A percentile compares a stretch with the other conserved stretches of the same genome.
Evolutionary conservation across 1,140 invertebrate species (phyloP).

Genomic region (Zaprionus inermis): DNA sequence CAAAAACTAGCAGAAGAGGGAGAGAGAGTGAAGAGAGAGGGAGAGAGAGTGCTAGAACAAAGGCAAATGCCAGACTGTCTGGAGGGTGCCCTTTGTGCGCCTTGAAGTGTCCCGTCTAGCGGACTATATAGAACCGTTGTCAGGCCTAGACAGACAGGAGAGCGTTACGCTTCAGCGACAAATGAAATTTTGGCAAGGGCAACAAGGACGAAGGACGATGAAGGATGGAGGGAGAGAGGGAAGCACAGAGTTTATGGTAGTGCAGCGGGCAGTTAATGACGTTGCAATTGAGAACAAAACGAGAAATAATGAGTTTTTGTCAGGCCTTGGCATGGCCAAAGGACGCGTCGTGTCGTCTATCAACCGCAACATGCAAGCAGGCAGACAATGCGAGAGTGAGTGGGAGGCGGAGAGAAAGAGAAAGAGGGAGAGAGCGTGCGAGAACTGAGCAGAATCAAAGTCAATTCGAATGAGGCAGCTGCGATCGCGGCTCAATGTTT

Average conservation of each 20-base stretch:
- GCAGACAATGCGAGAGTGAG: constrained; percentile 8
- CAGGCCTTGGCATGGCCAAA: constrained; percentile 37
- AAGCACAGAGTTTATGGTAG: constrained; percentile 52
- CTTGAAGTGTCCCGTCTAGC: constrained; percentile 56
- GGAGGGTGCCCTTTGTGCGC: constrained; percentile 58
- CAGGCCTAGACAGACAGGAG: constrained; percentile 39
- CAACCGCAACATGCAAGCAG: constrained; percentile 70
- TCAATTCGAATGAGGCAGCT: constrained; percentile 69
- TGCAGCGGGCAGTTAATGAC: constrained; percentile 71
- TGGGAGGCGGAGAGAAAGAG: neutral
- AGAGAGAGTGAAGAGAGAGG: constrained; percentile 27
- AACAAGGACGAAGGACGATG: constrained; percentile 14
- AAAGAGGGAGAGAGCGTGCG: constrained; percentile 28
- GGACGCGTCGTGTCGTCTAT: constrained; percentile 66
- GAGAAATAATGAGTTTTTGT: constrained; percentile 78
- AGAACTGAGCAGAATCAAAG: constrained; percentile 48
- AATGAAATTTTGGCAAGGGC: constrained; percentile 59
- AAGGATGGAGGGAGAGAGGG: neutral
- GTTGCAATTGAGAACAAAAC: constrained; percentile 81
- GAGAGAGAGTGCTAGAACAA: constrained; percentile 35
- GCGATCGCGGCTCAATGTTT: constrained; percentile 12
- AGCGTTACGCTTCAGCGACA: constrained; percentile 47
- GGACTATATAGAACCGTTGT: constrained; percentile 9
- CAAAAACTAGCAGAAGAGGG: constrained; percentile 64
- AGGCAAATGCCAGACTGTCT: constrained; percentile 73